These are phyloP conservation scores for Drymodes brunneopygia DNA, from an alignment of 2,113 vertebrate species.

Conservation along the genomic window DNA sequence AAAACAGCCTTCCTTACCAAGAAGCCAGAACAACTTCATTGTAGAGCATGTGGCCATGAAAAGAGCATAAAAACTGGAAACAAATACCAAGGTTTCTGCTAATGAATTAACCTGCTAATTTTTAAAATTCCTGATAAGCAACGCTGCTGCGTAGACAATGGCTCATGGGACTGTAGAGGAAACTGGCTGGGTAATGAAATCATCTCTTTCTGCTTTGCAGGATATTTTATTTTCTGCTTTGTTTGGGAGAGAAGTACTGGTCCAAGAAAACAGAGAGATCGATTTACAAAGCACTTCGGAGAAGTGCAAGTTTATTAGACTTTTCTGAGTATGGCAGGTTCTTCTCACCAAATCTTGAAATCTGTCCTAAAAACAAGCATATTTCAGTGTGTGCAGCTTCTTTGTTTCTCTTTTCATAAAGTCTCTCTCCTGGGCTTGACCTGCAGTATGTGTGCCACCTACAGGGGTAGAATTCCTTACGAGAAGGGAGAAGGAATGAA, in stretches of 20 bases:
- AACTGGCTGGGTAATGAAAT: conserved; percentile 1
- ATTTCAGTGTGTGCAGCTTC: not conserved
- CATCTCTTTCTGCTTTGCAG: not conserved
- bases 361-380: not conserved
- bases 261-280: not conserved
- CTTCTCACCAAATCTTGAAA: conserved; percentile 25
- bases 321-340: not conserved
- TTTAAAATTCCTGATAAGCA: conserved; percentile 13
- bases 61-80: not conserved
- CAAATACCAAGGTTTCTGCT: not conserved
- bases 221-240: conserved; percentile 1
- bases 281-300: not conserved
- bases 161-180: not conserved
- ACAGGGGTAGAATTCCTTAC: not conserved
- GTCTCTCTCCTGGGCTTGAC: not conserved
- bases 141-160: not conserved
- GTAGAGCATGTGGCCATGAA: not conserved
- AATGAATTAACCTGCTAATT: conserved; percentile 6
- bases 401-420: not conserved
- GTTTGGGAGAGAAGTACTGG: not conserved
- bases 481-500: not conserved
- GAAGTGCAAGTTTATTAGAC: not conserved
- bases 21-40: not conserved
- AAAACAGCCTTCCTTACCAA: not conserved
- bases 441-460: not conserved